These are phyloP conservation scores for Amphiprion clarkii DNA, from an alignment of 2,797 vertebrate species.

Conservation along the genomic window DNA sequence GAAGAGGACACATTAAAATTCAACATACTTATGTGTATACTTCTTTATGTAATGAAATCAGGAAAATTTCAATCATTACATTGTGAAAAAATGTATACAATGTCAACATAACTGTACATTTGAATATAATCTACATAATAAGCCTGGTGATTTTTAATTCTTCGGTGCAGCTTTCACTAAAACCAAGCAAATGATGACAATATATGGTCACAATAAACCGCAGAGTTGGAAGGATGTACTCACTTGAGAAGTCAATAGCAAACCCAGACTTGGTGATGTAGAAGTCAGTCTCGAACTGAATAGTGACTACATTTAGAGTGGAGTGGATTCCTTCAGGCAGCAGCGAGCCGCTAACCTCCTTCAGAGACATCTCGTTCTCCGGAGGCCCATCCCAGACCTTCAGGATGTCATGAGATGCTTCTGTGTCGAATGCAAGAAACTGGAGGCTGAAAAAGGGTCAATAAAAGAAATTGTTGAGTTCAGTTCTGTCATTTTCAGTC, in stretches of 20 bases:
- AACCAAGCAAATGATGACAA: slow-evolving; percentile 1
- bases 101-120: not conserved
- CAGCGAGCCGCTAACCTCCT: slow-evolving; percentile 96
- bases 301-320: slow-evolving; percentile 94
- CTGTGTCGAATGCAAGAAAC: slow-evolving; percentile 97
- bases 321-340: slow-evolving; percentile 97
- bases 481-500: not conserved
- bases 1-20: slow-evolving; percentile 3
- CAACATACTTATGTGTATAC: not conserved
- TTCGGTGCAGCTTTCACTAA: not conserved
- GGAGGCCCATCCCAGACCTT: slow-evolving; percentile 97
- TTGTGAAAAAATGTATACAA: not conserved
- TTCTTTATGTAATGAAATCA: too few species aligned
- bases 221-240: slow-evolving; percentile 71
- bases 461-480: slow-evolving; percentile 13
- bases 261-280: slow-evolving; percentile 99
- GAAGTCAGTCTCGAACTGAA: slow-evolving; percentile 98
- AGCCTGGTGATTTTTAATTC: not conserved
- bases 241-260: slow-evolving; percentile 98
- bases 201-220: not conserved
- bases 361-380: slow-evolving; percentile 95
- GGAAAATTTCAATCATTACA: too few species aligned
- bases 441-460: slow-evolving; percentile 88
- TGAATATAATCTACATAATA: not conserved
- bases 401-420: slow-evolving; percentile 97